Base-by-base conservation (phyloP, 2,797 vertebrate genomes). In the Crenuchus spilurus region DNA sequence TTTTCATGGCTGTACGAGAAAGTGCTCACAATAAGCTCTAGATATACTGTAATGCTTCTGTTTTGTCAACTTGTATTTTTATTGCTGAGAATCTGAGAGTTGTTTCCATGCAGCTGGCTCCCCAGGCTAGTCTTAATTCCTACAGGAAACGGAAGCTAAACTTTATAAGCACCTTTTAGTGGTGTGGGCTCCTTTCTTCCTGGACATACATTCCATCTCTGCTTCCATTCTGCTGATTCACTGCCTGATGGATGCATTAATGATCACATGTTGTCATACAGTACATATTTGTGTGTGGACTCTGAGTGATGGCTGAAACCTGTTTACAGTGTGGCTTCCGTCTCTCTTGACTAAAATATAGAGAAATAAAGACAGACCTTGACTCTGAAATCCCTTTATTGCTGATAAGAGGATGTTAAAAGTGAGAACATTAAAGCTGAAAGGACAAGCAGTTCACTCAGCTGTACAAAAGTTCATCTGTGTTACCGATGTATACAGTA, bases 91-190 rank as follows among this genome's bases (percentile, higher is more conserved):
- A 14, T 54, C 24, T 16, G 51, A 9, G 18, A 48, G 9, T 58
- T n/a, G n/a, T n/a, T n/a, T n/a, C 28, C 14, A 28, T 44, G 33
- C 52, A 35, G 9, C 1, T 14, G 18, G 51, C 31, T 60, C 42
- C 39, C 22, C 51, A 24, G 44, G 9, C 41, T 20, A 26, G 31
- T 11, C 22, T 28, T 18, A 57, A 20, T 16, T 58, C 22, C 18
- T 41, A 49, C 42, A 61, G 24, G 33, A 72, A 22, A 48, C 30
- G 46, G 18, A 51, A 72, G 11, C 26, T 31, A 30, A 55, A 55
- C 54, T 18, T 57, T 33, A 57, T 18, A 57, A 33, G 31, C 31
- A 30, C 2, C 8, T 35, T n/a, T 11, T 55, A 58, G 4, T 20
- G 33, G 11, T 6, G n/a, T 49, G 46, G 20, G 46, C 9, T 49